Base-by-base conservation (phyloP, 2,888 invertebrate species). In the Euspilapteryx auroguttella region DNA sequence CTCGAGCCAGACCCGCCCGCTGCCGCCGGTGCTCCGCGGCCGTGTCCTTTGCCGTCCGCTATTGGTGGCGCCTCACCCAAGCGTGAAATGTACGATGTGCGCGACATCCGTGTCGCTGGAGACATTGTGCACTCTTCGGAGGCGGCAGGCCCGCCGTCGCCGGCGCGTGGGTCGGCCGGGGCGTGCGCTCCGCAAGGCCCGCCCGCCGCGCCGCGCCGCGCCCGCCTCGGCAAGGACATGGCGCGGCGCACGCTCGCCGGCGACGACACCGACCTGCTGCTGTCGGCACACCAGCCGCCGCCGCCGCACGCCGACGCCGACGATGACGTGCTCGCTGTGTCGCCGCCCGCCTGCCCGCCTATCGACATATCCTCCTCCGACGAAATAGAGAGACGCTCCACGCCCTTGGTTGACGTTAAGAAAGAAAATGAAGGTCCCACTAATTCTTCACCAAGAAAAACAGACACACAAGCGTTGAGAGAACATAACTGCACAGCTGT, bases 91-190 rank as follows among this genome's bases (percentile, higher is more conserved):
- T 65, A 57, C 34, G 69, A 66, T 37, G 65, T 61, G 35, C 64
- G 66, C 31, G 71, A 58, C 34, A 58, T n/a, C n/a, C n/a, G n/a
- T n/a, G n/a, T n/a, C n/a, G n/a, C n/a, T n/a, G n/a, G n/a, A n/a
- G n/a, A n/a, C n/a, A n/a, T n/a, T n/a, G n/a, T n/a, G n/a, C n/a
- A 61, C 7, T 55, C 66, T 2, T 47, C 58, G 12, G 73, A 68
- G 35, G 58, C 63, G 6, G 34, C 58, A n/a, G 83, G 83, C 2
- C 83, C 84, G 2, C 84, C 85, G 1, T 85, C 84, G 27, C 85
- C 86, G 1, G 85, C 85, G 3, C 65, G 85, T 5, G 85, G 85
- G 12, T 84, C 84, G 5, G 84, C 82, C 4, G 83, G 82, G 2
- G 80, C 81, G 39, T 83, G 82, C 35, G 79, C 80, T 1, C 81